Base-by-base conservation (phyloP, 2,113 vertebrate species). In the Eonycteris spelaea region DNA sequence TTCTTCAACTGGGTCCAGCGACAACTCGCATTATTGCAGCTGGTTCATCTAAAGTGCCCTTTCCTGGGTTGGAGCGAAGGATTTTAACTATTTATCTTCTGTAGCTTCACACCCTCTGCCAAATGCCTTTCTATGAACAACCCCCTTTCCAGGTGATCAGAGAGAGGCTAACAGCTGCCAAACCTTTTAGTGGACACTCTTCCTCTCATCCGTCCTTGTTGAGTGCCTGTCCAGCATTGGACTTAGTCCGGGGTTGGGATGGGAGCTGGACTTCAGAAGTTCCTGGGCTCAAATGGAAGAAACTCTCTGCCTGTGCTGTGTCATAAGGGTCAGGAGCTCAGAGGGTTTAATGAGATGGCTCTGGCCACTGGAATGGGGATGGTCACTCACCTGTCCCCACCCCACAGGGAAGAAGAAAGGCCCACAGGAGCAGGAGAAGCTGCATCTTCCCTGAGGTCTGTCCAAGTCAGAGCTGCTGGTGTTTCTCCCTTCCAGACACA, bases 21-120 rank as follows among this genome's bases (percentile, higher is more conserved):
- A 28, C 3, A 33, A 6, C 7, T 15, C 6, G 14, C 0, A 1
- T 2, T 6, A 3, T 33, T 30, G 7, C 7, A 28, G 11, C 5
- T 0, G 21, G 30, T 35, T 22, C 4, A 0, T 55, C 35, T 65
- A 6, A 77, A 21, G 3, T 78, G 30, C 30, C 21, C 33, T 24
- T 38, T 82, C 26, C 7, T 82, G 75, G 14, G 2, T 4, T 35
- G 16, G 14, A 35, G 6, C 22, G 7, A 43, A 6, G 12, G 13
- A 5, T 71, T 59, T 68, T 63, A 75, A 55, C 51, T 6, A 26
- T 18, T 53, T 4, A 12, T n/a, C 3, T 75, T 90, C 67, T 51
- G 19, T 28, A 55, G 77, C 24, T 70, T 75, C 19, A 12, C 2
- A 22, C 59, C n/a, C 13, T 59, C 61, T 30, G 19, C 33, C 3